A percentile compares a stretch with the other conserved stretches of the same genome.
Conservation (phyloP, 2,888 invertebrate species). For the Drosophila bunnanda region DNA sequence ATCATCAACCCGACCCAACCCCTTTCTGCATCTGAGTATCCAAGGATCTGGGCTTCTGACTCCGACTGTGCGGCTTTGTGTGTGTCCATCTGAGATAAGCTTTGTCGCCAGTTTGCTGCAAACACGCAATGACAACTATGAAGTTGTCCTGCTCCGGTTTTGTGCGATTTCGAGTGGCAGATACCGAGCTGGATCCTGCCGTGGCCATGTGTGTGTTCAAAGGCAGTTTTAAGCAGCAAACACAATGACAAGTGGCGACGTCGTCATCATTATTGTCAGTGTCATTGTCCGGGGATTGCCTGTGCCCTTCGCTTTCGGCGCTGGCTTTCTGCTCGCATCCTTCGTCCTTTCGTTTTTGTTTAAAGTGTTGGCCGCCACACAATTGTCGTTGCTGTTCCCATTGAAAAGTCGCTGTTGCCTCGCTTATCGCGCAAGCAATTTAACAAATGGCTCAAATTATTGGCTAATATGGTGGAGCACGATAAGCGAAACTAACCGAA, state of each 20-base stretch:
- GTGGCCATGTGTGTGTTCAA: constrained; percentile 23
- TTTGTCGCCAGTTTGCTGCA: constrained; percentile 74
- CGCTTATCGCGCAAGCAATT: constrained; percentile 74
- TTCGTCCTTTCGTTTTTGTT: constrained; percentile 53
- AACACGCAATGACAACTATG: constrained; percentile 77
- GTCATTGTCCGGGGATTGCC: constrained; percentile 39
- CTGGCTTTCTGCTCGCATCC: constrained; percentile 6
- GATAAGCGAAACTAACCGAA: constrained; percentile 49
- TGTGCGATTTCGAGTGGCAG: constrained; percentile 55
- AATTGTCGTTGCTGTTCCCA: constrained; percentile 56
- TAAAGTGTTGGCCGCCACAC: constrained; percentile 73
- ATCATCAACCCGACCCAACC: constrained; percentile 29
- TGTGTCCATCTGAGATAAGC: constrained; percentile 78
- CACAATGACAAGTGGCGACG: constrained; percentile 65
- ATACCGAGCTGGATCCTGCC: constrained; percentile 18
- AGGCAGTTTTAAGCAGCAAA: constrained; percentile 61
- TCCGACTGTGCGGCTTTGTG: constrained; percentile 61
- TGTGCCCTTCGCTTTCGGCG: constrained; percentile 21
- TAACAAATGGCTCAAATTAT: constrained; percentile 72
- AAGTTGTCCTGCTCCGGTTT: constrained; percentile 53
- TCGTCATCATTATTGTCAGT: constrained; percentile 36
- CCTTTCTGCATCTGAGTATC: constrained; percentile 21
- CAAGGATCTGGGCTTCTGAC: constrained; percentile 31
- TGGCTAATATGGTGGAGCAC: constrained; percentile 43
- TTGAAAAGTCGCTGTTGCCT: constrained; percentile 48